Base-by-base conservation (phyloP, 53 echinoderm and acorn worm species). In the Temnopleurus reevesii region DNA sequence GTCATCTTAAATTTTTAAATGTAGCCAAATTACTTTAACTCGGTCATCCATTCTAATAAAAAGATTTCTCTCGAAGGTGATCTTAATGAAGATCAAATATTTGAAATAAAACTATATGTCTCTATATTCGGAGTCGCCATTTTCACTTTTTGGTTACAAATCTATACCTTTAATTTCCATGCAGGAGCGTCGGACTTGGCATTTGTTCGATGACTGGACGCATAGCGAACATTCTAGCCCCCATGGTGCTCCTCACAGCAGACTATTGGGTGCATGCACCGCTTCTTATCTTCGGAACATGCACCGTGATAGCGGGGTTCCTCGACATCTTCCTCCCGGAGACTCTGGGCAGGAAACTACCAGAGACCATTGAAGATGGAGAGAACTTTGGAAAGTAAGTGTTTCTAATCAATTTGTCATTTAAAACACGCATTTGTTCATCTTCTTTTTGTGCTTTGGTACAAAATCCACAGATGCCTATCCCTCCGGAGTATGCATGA, bases 341-440 rank as follows among this genome's bases (percentile, higher is more conserved):
- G 38, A 83, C 83, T 28, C 12, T 54, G 31, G 83, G 83, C 54
- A 83, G 12, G 38, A 83, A 53, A 56, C 83, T 83, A 21, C 83
- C 83, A 56, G 83, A 83, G 38, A 55, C 53, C n/a, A 35, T 83
- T 1, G 54, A 83, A 35, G 83, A 83, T 21, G 54, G 54, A 5
- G 83, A 83, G 54, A 55, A 54, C 54, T 83, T 54, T 55, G 83
- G n/a, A 47, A 83, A 51, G 83, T 83, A 51, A 55, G 55, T 17
- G 13, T 45, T 19, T 15, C 8, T 5, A 5, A 66, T 66, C 3
- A 8, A 30, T 2, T 66, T 36, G 13, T 38, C 30, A 5, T 71
- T 71, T 71, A 8, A 10, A 8, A 8, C 15, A 8, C 53, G 8
- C 15, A 10, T 15, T 15, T 51, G 8, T 51, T 15, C 15, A 51